A percentile compares a stretch with the other conserved stretches of the same genome.
Conservation (phyloP, 2,888 invertebrate species). For the Adelognathus sp. region DNA sequence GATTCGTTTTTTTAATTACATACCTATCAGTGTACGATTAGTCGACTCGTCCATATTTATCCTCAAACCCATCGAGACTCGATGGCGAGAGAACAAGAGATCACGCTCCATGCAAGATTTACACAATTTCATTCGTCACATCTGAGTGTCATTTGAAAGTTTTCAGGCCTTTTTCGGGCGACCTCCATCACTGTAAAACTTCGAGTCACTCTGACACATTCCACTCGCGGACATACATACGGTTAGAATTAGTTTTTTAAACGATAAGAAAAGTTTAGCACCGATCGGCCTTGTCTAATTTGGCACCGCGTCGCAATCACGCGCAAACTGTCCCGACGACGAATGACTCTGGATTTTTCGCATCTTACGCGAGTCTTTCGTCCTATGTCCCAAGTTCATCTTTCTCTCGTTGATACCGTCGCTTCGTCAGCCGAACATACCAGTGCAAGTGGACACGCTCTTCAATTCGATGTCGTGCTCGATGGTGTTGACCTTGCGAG, state of each 20-base stretch:
- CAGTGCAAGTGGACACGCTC: conserved; percentile 69
- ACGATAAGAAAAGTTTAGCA: not conserved
- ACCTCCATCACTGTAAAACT: not conserved
- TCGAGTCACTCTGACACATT: not conserved
- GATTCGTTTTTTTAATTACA: not conserved
- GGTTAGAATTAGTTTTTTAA: not conserved
- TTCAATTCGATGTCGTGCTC: conserved; percentile 76
- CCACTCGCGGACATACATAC: not conserved
- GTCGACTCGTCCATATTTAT: not conserved
- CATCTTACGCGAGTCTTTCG: not conserved
- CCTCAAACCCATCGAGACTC: not conserved
- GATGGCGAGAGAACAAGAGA: not conserved
- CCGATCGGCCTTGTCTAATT: not conserved
- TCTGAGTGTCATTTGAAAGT: conserved; percentile 19
- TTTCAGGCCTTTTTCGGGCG: not conserved
- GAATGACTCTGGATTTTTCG: not conserved
- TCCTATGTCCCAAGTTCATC: not conserved
- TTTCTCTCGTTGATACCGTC: not conserved
- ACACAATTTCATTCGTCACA: conserved; percentile 2
- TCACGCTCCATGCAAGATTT: conserved; percentile 16
- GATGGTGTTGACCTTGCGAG: conserved; percentile 40
- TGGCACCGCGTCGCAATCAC: not conserved
- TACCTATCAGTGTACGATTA: conserved; percentile 35
- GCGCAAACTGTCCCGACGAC: not conserved
- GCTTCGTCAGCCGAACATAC: conserved; percentile 64